Conservation (phyloP, 92 coral and sea anemone species). For the Desmophyllum pertusum region DNA sequence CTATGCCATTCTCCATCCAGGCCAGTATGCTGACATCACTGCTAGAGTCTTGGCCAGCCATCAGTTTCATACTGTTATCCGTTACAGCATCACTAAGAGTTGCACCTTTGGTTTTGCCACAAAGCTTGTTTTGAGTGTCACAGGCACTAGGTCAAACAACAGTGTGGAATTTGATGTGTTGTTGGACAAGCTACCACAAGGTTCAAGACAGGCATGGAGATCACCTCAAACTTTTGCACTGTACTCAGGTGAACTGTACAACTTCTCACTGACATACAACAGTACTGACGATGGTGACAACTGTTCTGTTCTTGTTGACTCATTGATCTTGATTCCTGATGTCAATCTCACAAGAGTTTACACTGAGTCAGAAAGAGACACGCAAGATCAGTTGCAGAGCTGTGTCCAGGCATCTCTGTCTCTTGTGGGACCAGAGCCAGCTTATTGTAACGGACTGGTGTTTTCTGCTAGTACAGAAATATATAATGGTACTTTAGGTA, state of each 20-base stretch:
- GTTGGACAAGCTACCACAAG: slow-evolving; percentile 28
- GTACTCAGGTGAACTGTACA: slow-evolving; percentile 31
- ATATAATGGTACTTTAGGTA: slow-evolving; percentile 89
- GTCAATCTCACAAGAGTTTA: slow-evolving; percentile 67
- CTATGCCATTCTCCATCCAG: slow-evolving; percentile 55
- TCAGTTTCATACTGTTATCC: slow-evolving; percentile 55
- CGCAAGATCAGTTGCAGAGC: slow-evolving; percentile 43
- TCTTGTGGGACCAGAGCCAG: slow-evolving; percentile 28
- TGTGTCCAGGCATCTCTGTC: slow-evolving; percentile 59
- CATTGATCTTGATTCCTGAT: slow-evolving; percentile 79
- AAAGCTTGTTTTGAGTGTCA: slow-evolving; percentile 12
- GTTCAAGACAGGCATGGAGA: slow-evolving; percentile 48
- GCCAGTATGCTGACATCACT: slow-evolving; percentile 41
- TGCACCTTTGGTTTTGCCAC: slow-evolving; percentile 28
- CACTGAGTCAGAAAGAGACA: slow-evolving; percentile 49
- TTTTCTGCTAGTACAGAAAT: slow-evolving; percentile 86
- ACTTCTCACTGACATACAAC: slow-evolving; percentile 49
- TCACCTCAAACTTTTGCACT: slow-evolving; percentile 33
- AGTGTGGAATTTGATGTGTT: slow-evolving; percentile 25
- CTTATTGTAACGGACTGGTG: slow-evolving; percentile 65
- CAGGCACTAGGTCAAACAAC: neutral
- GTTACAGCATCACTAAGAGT: slow-evolving; percentile 55
- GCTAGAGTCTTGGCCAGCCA: slow-evolving; percentile 43
- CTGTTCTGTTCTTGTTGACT: slow-evolving; percentile 70
- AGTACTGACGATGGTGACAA: slow-evolving; percentile 26